Base-by-base conservation (phyloP, 2,113 vertebrate species). In the Pelodiscus sinensis region DNA sequence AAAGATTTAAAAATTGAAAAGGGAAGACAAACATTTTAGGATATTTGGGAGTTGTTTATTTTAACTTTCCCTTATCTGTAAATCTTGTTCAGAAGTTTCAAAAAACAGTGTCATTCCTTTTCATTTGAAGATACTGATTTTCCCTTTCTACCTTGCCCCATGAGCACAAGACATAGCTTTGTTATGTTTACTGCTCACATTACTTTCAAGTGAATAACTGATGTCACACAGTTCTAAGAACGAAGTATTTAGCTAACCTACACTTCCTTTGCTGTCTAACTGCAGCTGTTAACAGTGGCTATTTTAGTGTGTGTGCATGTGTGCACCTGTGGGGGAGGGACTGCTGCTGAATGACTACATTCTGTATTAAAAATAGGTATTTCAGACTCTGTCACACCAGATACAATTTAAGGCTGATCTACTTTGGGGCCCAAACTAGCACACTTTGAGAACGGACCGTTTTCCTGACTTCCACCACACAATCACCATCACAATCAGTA, bases 1-100 rank as follows among this genome's bases (percentile, higher is more conserved):
- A 88, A 31, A 93, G 51, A 82, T 56, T 87, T 51, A 85, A 82
- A 90, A 82, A 27, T 9, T 14, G 31, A 68, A 68, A 51, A 71
- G 57, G 58, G 15, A 56, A 22, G 51, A 65, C 29, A 16, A 65
- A 19, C 2, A 29, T 56, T 80, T 55, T 80, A 55, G 15, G 65
- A 68, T 19, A 35, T n/a, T 9, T 0, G 4, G 51, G 62, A 85
- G 19, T 52, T 2, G 2, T 1, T 82, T 85, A 38, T 51, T 9
- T 3, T 38, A 79, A 83, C 44, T 83, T 22, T 68, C 4, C 75
- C 55, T 31, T 68, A 85, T 86, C 73, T 58, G 79, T 58, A 22
- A 44, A 35, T 58, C 16, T 21, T 44, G 2, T 65, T 88, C 77
- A 89, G 77, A 65, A 92, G 82, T 15, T 73, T 31, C n/a, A 89